phyloP scores from a whole-genome alignment of 1,140 invertebrate genomes.

The Bombus confusus region DNA sequence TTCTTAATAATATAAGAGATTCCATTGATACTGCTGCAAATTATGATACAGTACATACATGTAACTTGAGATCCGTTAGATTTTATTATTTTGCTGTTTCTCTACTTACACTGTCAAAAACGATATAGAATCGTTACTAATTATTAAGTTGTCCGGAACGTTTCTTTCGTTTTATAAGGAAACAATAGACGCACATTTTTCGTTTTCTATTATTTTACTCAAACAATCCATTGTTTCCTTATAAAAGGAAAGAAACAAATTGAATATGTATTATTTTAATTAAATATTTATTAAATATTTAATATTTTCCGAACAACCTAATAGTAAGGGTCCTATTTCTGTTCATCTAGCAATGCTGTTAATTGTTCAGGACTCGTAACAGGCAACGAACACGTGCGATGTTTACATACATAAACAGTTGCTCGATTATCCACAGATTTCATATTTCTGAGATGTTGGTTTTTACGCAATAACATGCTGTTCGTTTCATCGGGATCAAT shows the following conservation, averaged over 20 bases:
- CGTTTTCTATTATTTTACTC: too few species aligned
- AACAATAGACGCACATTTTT: too few species aligned
- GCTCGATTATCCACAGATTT: constrained; percentile 83
- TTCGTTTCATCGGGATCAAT: constrained; percentile 82
- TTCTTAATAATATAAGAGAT: background rate
- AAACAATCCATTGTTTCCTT: too few species aligned
- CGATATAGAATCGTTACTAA: background rate
- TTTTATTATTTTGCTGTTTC: background rate
- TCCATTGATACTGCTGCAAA: background rate
- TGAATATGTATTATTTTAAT: too few species aligned
- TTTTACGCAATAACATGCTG: constrained; percentile 72
- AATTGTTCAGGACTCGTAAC: constrained; percentile 88
- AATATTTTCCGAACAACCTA: too few species aligned
- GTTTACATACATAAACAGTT: constrained; percentile 91
- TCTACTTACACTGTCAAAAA: background rate
- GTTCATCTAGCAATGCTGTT: constrained; percentile 84
- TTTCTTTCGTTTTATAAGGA: too few species aligned
- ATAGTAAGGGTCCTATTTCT: background rate
- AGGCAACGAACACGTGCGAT: constrained; percentile 90
- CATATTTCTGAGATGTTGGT: constrained; percentile 76
- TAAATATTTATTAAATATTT: too few species aligned
- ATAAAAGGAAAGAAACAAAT: too few species aligned
- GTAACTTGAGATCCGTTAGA: background rate
- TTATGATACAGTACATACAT: background rate
- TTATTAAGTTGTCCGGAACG: too few species aligned